phyloP scores from a whole-genome alignment of 2,113 vertebrate species.

The Falcunculus frontatus region DNA sequence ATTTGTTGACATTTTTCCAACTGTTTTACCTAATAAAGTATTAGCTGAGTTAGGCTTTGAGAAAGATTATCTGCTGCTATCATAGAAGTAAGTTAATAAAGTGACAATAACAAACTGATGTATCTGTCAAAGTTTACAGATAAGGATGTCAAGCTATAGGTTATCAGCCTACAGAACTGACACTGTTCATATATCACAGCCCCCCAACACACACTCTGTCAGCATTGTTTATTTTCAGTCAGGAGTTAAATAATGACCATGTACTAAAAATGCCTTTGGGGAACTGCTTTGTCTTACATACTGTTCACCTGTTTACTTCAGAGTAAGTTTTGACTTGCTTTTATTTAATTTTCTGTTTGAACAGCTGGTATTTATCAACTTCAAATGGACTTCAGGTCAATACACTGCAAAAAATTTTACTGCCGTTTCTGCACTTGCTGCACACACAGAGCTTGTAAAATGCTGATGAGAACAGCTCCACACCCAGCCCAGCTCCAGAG shows the following conservation, averaged over 20 bases:
- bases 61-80: slow-evolving; percentile 63
- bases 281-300: slow-evolving; percentile 65
- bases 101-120: slow-evolving; percentile 70
- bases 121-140: slow-evolving; percentile 69
- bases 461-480: not conserved
- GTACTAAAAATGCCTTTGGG: slow-evolving; percentile 67
- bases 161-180: slow-evolving; percentile 66
- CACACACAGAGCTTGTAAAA: not conserved
- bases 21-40: slow-evolving; percentile 55
- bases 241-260: slow-evolving; percentile 71
- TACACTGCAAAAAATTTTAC: not conserved
- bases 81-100: slow-evolving; percentile 67
- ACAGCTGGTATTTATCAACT: slow-evolving; percentile 65
- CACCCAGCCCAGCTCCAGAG: not conserved
- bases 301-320: slow-evolving; percentile 66
- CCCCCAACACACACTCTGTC: slow-evolving; percentile 58
- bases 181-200: slow-evolving; percentile 66
- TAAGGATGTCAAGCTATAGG: slow-evolving; percentile 70
- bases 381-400: slow-evolving; percentile 47
- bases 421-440: slow-evolving; percentile 6
- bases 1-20: slow-evolving; percentile 25
- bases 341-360: slow-evolving; percentile 59
- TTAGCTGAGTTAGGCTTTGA: slow-evolving; percentile 28
- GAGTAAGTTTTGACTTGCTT: slow-evolving; percentile 63
- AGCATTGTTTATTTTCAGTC: slow-evolving; percentile 71